Evolutionary conservation across 1,140 invertebrate species (phyloP), one percentile per base, ranked within the genome.

Genomic region (Leptopilina clavipes): DNA sequence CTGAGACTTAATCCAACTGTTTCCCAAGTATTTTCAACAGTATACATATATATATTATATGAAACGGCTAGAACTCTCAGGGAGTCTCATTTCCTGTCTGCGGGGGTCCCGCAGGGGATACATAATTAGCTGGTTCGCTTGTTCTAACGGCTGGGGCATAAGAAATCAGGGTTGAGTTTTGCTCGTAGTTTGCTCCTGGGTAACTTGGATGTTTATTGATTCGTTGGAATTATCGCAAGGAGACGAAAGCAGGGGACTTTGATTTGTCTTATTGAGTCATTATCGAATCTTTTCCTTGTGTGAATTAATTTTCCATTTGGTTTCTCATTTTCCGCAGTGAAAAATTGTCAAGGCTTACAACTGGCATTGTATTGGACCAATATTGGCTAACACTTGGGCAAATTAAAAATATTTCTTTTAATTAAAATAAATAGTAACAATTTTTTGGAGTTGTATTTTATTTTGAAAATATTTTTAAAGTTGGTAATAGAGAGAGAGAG

Each of bases 81-180:
- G 83, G 87, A 89, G 85, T 89, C 88, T 89, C 89, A 90, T 90
- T 90, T 90, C 89, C 89, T 90, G 89, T 89, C 88, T 84, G 84
- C 86, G 87, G 88, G 89, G 89, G 86, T 89, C 87, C 87, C 85
- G 83, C 86, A 87, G 85, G 87, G 86, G 85, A 88, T 88, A 85
- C 87, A 86, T 90, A 90, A 90, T 90, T 89, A 90, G 87, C 86
- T 80, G 87, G 79, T 83, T 87, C 79, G 85, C 82, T 85, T 82
- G 84, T 85, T 83, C 83, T 70, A 45, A 76, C 45, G 70, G 78
- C 72, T 75, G 54, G 37, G 25, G 25, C 70, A 65, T 12, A 22
- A 65, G 59, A 65, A 65, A 31, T 31, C 59, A n/a, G 59, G 25
- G 59, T 31, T 12, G 59, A 65, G 59, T 65, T 65, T 31, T 65